Evolutionary conservation across 2,888 invertebrate species (phyloP).

Genomic region (Lypha dubia): DNA sequence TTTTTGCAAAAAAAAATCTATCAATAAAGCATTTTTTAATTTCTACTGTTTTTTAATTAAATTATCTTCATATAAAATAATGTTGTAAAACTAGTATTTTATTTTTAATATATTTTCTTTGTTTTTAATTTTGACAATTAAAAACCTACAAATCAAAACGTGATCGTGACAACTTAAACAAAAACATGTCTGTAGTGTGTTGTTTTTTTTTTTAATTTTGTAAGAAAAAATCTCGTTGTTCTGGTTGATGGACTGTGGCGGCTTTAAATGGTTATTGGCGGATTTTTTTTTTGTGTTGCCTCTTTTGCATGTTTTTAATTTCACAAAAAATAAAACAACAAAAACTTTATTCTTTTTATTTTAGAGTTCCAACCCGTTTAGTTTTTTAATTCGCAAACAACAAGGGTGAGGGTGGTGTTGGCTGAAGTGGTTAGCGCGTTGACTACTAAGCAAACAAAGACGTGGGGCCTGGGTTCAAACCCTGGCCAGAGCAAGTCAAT

Average conservation of each 20-base stretch:
- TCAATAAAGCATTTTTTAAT: not conserved
- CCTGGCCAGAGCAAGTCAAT: no score
- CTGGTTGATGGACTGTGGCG: slow-evolving; percentile 27
- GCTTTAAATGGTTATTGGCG: not conserved
- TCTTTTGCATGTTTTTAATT: slow-evolving; percentile 4
- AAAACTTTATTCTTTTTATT: slow-evolving; percentile 1
- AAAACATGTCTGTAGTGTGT: slow-evolving; percentile 6
- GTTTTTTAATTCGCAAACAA: not conserved
- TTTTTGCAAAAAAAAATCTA: no score
- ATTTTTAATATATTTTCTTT: not conserved
- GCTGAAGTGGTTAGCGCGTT: no score
- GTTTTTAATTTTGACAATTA: not conserved
- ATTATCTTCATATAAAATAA: not conserved
- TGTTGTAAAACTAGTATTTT: not conserved
- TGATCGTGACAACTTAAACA: slow-evolving; percentile 13
- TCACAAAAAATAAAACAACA: not conserved
- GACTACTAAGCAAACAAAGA: no score
- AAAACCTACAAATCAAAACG: slow-evolving; percentile 37
- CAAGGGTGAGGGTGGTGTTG: no score
- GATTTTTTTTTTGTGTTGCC: not conserved
- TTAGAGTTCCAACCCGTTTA: slow-evolving; percentile 31
- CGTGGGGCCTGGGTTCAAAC: no score
- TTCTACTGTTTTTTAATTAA: not conserved
- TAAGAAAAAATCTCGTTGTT: slow-evolving; percentile 45
- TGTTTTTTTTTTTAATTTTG: not conserved